phyloP scores from a whole-genome alignment of 1,140 invertebrate species.

The Drosophila serrata region DNA sequence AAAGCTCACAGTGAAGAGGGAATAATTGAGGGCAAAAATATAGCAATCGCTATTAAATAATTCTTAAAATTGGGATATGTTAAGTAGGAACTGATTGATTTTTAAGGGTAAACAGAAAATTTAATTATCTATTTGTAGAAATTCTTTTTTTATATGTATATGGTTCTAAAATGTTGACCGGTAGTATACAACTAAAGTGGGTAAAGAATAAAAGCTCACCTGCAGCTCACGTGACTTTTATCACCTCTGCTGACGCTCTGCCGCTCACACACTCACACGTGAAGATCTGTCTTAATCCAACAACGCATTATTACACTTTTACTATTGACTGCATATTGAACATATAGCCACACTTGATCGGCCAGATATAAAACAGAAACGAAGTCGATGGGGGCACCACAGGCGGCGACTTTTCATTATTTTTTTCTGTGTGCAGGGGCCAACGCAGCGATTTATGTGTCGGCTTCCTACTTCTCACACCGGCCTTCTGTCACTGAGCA shows the following conservation, averaged over 20 bases:
- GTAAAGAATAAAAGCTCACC: not conserved
- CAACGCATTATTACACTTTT: not conserved
- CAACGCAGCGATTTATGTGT: slow-evolving; percentile 48
- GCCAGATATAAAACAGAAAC: slow-evolving; percentile 24
- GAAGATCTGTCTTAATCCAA: no score
- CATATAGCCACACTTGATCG: slow-evolving; percentile 13
- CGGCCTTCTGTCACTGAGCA: slow-evolving; percentile 8
- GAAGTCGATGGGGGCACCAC: slow-evolving; percentile 18
- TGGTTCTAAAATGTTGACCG: not conserved
- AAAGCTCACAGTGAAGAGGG: slow-evolving; percentile 1
- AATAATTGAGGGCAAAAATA: slow-evolving; percentile 2
- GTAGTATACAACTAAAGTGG: not conserved
- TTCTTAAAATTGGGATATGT: not conserved
- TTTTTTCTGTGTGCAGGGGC: slow-evolving; percentile 13
- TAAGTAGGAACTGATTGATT: not conserved
- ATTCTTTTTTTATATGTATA: no score
- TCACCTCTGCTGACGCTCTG: not conserved
- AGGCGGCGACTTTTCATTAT: slow-evolving; percentile 8
- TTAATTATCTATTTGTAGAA: no score
- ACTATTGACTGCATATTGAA: not conserved
- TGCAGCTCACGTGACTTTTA: not conserved
- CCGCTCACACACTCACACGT: not conserved
- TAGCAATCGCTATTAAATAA: not conserved
- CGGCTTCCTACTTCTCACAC: not conserved
- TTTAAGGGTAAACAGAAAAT: not conserved